Base-by-base conservation (phyloP, 1,140 invertebrate species). In the Parapsyche elsis region DNA sequence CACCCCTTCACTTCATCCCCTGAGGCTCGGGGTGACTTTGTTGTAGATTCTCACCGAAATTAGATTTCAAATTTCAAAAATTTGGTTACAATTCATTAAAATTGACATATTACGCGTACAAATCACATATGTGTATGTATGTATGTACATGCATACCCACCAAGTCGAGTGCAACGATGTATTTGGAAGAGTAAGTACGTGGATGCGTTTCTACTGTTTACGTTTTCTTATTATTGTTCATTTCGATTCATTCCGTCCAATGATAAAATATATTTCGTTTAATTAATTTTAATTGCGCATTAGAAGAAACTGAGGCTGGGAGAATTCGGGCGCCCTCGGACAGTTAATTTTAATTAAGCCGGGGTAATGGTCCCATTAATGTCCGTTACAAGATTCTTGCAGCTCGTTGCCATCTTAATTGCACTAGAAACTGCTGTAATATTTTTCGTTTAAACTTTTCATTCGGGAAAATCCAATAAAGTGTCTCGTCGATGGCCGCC, bases 331-430 rank as follows among this genome's bases (percentile, higher is more conserved):
- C 19, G 30, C 16, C 49, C 16, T 53, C 49, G 14, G 30, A 77
- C 79, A 77, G 79, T 80, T 80, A 80, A 80, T 80, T 80, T 80
- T 80, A 80, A 80, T 80, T 80, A 80, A 80, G 79, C 59, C 74
- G n/a, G 75, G 44, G 44, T 76, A 80, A 80, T 76, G 74, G 79
- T 24, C 38, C 45, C 79, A 80, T 80, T 80, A 80, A 77, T 71
- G 67, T 80, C 79, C 71, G 71, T 76, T 76, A 74, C 71, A 76
- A 76, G 61, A 71, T 77, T 76, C 79, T 80, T 80, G 79, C 79
- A 80, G 79, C 79, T 76, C 73, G 73, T 70, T 71, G 79, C 73
- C 79, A 76, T 80, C 73, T 80, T 80, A 80, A 80, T 80, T 80
- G 79, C 79, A 80, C 79, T 80, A 24, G 45, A 77, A 80, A 80